phyloP scores from a whole-genome alignment of 2,797 vertebrate genomes.

The Sebastes baramenuke region DNA sequence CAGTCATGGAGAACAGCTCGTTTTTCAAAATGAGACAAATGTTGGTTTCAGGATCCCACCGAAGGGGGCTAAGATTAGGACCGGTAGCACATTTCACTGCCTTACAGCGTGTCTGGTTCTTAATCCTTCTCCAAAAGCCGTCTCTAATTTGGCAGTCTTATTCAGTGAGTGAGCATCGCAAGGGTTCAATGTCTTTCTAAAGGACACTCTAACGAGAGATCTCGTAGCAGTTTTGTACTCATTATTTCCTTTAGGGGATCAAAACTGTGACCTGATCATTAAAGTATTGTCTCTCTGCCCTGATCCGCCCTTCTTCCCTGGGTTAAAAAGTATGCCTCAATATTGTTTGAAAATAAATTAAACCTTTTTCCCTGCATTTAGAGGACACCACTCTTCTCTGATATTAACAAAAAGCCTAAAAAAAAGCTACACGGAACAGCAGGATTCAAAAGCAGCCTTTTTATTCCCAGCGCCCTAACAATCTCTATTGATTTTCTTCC shows the following conservation, averaged over 20 bases:
- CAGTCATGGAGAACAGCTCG: background rate
- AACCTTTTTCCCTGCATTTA: background rate
- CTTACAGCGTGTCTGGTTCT: background rate
- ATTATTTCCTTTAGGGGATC: conserved; percentile 23
- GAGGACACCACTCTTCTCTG: background rate
- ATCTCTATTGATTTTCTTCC: background rate
- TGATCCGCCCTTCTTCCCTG: background rate
- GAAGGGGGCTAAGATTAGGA: background rate
- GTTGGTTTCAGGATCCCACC: background rate
- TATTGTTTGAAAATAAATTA: background rate
- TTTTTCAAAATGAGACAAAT: background rate
- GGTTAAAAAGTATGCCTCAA: background rate
- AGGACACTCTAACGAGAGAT: conserved; percentile 24
- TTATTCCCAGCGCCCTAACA: background rate
- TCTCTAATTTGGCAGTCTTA: conserved; percentile 22
- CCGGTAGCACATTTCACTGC: background rate
- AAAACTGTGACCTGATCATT: conserved; percentile 17
- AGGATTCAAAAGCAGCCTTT: background rate
- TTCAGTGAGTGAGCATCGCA: background rate
- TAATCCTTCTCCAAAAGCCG: background rate
- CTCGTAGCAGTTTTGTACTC: background rate
- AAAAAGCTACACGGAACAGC: background rate
- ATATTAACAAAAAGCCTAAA: background rate
- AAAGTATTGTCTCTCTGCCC: background rate
- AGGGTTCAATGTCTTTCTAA: background rate